phyloP scores from a whole-genome alignment of 2,797 vertebrate species.

The Xenentodon cancila region DNA sequence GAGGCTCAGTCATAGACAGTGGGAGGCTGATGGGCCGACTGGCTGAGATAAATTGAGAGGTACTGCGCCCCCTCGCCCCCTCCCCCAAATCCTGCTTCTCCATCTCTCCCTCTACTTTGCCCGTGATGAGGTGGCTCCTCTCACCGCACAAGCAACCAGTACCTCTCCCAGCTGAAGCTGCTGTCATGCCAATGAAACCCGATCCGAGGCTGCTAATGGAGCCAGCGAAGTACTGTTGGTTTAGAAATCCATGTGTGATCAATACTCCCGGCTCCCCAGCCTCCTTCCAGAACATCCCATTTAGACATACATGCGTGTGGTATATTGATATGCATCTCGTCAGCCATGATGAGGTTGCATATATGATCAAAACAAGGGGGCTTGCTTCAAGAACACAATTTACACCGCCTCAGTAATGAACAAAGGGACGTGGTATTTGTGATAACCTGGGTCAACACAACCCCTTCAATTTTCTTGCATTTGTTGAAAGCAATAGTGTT shows the following conservation, averaged over 20 bases:
- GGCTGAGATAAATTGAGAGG: conserved; percentile 62
- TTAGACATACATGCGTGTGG: conserved; percentile 59
- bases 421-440: neutral
- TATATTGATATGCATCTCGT: conserved; percentile 48
- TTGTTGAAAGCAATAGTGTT: conserved; percentile 48
- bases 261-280: conserved; percentile 80
- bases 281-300: conserved; percentile 68
- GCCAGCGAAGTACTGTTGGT: conserved; percentile 76
- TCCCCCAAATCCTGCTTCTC: conserved; percentile 42
- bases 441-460: neutral
- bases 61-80: conserved; percentile 48
- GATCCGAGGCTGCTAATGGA: conserved; percentile 84
- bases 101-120: conserved; percentile 44
- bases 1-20: conserved; percentile 71
- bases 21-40: conserved; percentile 46
- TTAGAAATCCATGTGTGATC: conserved; percentile 85
- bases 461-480: conserved; percentile 20
- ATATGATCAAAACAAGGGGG: neutral
- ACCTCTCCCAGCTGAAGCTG: conserved; percentile 76
- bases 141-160: conserved; percentile 74
- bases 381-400: conserved; percentile 4
- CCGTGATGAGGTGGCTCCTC: conserved; percentile 57
- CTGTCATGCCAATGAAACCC: conserved; percentile 83
- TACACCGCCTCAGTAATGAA: neutral
- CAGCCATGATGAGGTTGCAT: conserved; percentile 22